Percentiles rank a stretch among this genome's conserved stretches.
Evolutionary conservation across 2,113 vertebrate species (phyloP).

Genomic region (Macrotus californicus): DNA sequence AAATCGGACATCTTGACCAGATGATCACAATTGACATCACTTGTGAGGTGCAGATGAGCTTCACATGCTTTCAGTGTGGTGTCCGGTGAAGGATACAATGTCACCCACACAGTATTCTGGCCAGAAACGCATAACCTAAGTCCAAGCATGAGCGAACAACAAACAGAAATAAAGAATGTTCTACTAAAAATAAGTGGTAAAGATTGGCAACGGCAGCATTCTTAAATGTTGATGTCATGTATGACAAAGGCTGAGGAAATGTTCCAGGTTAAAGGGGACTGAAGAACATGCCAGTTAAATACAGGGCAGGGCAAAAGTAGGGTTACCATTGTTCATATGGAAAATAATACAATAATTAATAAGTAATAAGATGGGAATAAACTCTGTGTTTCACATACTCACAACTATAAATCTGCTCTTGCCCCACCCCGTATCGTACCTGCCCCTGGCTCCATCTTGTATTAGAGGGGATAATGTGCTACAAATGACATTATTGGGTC

Average conservation of each 20-base stretch:
- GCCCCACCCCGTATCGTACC: background rate
- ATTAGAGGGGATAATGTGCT: background rate
- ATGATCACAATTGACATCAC: background rate
- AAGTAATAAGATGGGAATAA: background rate
- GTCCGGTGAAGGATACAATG: background rate
- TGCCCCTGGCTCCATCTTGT: background rate
- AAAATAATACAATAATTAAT: background rate
- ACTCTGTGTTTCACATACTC: background rate
- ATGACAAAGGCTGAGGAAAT: background rate
- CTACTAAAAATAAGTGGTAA: background rate
- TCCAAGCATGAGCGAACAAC: background rate
- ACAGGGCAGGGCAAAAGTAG: background rate
- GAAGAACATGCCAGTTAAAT: background rate
- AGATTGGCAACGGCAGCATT: accelerated
- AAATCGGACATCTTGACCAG: background rate
- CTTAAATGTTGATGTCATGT: background rate
- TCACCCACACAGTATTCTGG: too few relatives aligned
- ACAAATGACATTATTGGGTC: background rate
- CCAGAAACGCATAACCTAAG: too few relatives aligned
- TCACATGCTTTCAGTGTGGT: background rate
- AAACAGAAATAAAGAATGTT: background rate
- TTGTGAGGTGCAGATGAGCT: background rate
- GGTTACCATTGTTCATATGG: background rate
- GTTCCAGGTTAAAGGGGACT: background rate
- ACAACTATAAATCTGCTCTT: background rate